phyloP scores from a whole-genome alignment of 2,888 invertebrate species.

The Stenurella melanura region DNA sequence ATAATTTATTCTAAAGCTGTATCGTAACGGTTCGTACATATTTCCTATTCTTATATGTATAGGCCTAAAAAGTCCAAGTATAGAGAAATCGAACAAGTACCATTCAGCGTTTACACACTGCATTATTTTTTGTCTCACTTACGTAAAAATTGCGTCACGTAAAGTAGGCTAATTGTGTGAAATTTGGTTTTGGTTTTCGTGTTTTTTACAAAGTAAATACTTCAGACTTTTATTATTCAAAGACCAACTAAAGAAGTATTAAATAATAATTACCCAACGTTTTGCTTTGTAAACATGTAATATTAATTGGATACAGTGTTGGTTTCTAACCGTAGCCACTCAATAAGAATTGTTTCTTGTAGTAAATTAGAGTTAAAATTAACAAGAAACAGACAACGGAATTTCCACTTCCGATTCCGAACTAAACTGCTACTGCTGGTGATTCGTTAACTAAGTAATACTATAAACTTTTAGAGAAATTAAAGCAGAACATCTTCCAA shows the following conservation, averaged over 20 bases:
- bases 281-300: slow-evolving; percentile 15
- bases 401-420: not conserved
- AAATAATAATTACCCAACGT: slow-evolving; percentile 31
- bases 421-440: too few species aligned
- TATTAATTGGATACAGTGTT: slow-evolving; percentile 25
- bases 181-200: slow-evolving; percentile 34
- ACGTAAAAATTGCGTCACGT: slow-evolving; percentile 34
- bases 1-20: too few species aligned
- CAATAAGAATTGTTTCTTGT: not conserved
- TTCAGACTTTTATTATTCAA: slow-evolving; percentile 21
- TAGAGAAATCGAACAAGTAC: not conserved
- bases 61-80: not conserved
- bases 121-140: slow-evolving; percentile 21
- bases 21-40: too few species aligned
- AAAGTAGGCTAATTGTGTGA: slow-evolving; percentile 42
- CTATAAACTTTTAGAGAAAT: too few species aligned
- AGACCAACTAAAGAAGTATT: slow-evolving; percentile 3
- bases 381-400: not conserved
- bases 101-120: slow-evolving; percentile 18
- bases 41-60: not conserved
- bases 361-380: not conserved
- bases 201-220: slow-evolving; percentile 17
- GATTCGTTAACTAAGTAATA: too few species aligned
- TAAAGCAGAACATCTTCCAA: too few species aligned
- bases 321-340: slow-evolving; percentile 28